phyloP scores from a whole-genome alignment of 2,888 invertebrate genomes.

The Papilio protenor region DNA sequence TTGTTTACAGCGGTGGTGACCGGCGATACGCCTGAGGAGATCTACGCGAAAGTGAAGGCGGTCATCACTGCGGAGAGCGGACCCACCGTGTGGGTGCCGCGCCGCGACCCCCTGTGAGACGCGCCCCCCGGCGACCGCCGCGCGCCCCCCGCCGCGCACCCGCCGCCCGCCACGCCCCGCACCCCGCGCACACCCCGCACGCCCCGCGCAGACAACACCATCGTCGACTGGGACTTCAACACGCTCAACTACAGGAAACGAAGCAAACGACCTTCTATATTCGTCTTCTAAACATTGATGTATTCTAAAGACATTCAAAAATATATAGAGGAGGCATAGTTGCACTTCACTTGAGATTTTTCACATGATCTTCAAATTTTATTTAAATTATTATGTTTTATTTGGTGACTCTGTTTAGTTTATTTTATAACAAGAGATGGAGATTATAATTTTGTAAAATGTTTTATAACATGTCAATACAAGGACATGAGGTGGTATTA shows the following conservation, averaged over 20 bases:
- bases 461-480: too few relatives aligned
- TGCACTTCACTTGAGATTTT: too few relatives aligned
- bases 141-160: not conserved
- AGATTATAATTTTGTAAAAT: too few relatives aligned
- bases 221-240: constrained; percentile 36
- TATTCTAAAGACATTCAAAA: too few relatives aligned
- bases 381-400: too few relatives aligned
- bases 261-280: constrained; percentile 19
- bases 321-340: too few relatives aligned
- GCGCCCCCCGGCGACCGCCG: constrained; percentile 58
- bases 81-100: constrained; percentile 98
- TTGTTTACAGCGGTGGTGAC: constrained; percentile 92
- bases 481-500: too few relatives aligned
- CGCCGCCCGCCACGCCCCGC: constrained; percentile 54
- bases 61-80: constrained; percentile 98
- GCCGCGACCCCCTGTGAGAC: constrained; percentile 97
- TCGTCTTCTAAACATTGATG: not conserved
- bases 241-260: constrained; percentile 32
- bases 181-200: not conserved
- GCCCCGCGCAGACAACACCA: not conserved
- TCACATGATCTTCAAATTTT: too few relatives aligned
- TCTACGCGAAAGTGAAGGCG: constrained; percentile 97
- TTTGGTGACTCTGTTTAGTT: too few relatives aligned
- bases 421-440: too few relatives aligned
- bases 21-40: constrained; percentile 98